Evolutionary conservation across 2,113 vertebrate genomes (phyloP).

Genomic region (Lucifuga dentata): DNA sequence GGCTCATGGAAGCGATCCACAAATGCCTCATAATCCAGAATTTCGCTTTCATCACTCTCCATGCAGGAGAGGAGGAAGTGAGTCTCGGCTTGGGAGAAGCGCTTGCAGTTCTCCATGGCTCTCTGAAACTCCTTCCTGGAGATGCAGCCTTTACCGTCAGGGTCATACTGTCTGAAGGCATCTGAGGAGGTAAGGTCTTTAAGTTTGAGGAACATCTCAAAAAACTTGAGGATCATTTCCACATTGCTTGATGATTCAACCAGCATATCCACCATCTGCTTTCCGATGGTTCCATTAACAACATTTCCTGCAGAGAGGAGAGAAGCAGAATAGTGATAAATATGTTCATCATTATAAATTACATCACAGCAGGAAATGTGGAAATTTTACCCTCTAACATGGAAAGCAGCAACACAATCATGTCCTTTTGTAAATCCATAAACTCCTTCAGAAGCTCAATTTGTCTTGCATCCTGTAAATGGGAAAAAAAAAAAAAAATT

Average conservation of each 20-base stretch:
- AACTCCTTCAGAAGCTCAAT: slow-evolving; percentile 93
- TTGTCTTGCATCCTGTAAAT: slow-evolving; percentile 93
- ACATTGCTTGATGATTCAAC: slow-evolving; percentile 95
- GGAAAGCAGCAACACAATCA: slow-evolving; percentile 97
- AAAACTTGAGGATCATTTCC: slow-evolving; percentile 97
- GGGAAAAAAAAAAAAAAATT: no score
- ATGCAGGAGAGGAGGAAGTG: slow-evolving; percentile 92
- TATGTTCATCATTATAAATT: background rate
- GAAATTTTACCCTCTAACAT: slow-evolving; percentile 91
- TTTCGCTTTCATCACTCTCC: slow-evolving; percentile 89
- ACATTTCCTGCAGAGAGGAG: slow-evolving; percentile 86
- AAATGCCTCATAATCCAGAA: slow-evolving; percentile 91
- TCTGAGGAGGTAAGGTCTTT: slow-evolving; percentile 95
- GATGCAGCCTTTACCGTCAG: slow-evolving; percentile 89
- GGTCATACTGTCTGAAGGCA: slow-evolving; percentile 91
- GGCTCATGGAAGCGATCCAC: slow-evolving; percentile 94
- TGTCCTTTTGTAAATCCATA: slow-evolving; percentile 97
- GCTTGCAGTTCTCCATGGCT: slow-evolving; percentile 94
- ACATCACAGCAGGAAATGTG: background rate
- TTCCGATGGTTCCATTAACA: slow-evolving; percentile 95
- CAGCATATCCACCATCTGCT: slow-evolving; percentile 98
- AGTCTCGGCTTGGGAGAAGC: slow-evolving; percentile 88
- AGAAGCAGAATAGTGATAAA: background rate
- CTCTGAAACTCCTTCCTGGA: slow-evolving; percentile 94
- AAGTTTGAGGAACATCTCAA: slow-evolving; percentile 96